Percentiles rank a stretch among this genome's conserved stretches.
Evolutionary conservation across 2,113 vertebrate species (phyloP).

Genomic region (Chionomys nivalis): DNA sequence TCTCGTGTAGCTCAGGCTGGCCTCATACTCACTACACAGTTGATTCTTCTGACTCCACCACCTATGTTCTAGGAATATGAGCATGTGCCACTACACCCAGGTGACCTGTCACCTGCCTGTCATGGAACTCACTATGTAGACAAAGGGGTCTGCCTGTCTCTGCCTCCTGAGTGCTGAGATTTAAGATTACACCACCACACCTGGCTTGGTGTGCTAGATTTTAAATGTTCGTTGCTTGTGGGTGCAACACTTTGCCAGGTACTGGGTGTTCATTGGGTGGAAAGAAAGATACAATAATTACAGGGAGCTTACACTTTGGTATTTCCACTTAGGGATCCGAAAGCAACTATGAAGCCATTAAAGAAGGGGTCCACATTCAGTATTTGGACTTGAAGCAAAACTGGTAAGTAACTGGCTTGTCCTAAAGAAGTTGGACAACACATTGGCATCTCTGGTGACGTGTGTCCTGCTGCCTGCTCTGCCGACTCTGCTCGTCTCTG

Average conservation of each 20-base stretch:
- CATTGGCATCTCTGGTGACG: background rate
- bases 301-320: background rate
- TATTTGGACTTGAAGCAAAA: slow-evolving; percentile 95
- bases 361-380: slow-evolving; percentile 90
- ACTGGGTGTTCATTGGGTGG: background rate
- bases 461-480: background rate
- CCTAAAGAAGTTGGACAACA: background rate
- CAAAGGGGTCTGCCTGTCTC: background rate
- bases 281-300: background rate
- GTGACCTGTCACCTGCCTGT: background rate
- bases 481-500: background rate
- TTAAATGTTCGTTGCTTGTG: background rate
- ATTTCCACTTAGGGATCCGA: slow-evolving; percentile 91
- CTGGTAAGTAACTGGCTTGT: slow-evolving; percentile 88
- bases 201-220: background rate
- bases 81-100: background rate
- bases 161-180: background rate
- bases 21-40: background rate
- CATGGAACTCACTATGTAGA: background rate
- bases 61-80: no score
- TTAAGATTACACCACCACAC: background rate
- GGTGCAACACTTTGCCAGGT: background rate
- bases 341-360: slow-evolving; percentile 95
- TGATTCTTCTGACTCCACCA: background rate
- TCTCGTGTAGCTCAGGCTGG: background rate